phyloP scores from a whole-genome alignment of 2,888 invertebrate species.

The Enchytraeus crypticus region DNA sequence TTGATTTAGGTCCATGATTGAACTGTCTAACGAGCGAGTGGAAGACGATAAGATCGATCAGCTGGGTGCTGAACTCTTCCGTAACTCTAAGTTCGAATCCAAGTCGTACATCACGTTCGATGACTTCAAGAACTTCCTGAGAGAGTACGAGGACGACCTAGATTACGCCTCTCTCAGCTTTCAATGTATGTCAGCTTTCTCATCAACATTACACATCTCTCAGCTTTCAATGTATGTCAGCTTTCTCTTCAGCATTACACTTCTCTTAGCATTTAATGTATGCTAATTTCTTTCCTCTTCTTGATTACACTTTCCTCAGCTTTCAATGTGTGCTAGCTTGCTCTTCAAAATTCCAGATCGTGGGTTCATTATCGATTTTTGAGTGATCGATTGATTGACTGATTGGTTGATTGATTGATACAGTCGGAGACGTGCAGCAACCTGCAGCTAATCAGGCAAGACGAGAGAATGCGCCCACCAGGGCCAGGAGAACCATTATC shows the following conservation, averaged over 20 bases:
- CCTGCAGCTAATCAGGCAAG: not conserved
- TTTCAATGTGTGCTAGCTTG: not conserved
- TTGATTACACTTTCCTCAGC: not conserved
- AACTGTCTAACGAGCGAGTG: slow-evolving; percentile 52
- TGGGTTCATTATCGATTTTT: not conserved
- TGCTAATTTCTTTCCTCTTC: not conserved
- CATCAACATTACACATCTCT: not conserved
- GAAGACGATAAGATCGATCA: slow-evolving; percentile 46
- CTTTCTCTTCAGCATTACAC: not conserved
- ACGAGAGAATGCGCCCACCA: slow-evolving; percentile 17
- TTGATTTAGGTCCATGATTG: slow-evolving; percentile 52
- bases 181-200: not conserved
- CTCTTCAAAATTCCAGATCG: not conserved
- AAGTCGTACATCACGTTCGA: slow-evolving; percentile 44
- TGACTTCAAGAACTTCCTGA: slow-evolving; percentile 52
- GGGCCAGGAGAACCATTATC: slow-evolving; percentile 22
- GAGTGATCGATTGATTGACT: no score
- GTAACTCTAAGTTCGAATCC: slow-evolving; percentile 44
- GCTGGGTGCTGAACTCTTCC: slow-evolving; percentile 51
- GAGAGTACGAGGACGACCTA: slow-evolving; percentile 51
- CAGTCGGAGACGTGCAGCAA: not conserved
- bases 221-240: not conserved
- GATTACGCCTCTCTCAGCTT: slow-evolving; percentile 36
- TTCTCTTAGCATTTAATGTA: not conserved
- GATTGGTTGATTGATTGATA: not conserved